A percentile compares a stretch with the other conserved stretches of the same genome.
phyloP scores from a whole-genome alignment of 2,797 vertebrate species.

The Liparis tanakae region DNA sequence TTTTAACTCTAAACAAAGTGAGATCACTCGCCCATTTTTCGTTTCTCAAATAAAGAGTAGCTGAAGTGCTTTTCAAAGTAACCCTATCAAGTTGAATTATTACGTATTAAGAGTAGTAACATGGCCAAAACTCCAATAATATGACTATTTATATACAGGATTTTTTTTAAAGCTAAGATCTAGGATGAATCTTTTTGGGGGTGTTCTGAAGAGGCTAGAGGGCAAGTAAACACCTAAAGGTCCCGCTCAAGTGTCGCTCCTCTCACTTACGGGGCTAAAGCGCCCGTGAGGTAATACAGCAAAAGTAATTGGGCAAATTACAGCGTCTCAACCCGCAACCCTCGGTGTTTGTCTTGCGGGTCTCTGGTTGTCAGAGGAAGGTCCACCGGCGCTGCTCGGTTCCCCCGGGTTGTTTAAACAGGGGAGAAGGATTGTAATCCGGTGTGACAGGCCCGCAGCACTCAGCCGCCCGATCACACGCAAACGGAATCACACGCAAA shows the following conservation, averaged over 20 bases:
- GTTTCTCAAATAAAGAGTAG: not conserved
- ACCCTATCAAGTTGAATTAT: not conserved
- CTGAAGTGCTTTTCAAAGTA: not conserved
- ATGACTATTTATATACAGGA: conserved; percentile 1
- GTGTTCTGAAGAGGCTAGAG: conserved; percentile 12
- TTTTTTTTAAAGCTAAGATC: conserved; percentile 11
- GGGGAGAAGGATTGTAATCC: conserved; percentile 69
- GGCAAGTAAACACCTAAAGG: conserved; percentile 6
- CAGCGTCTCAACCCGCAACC: conserved; percentile 32
- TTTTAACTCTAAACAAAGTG: not conserved
- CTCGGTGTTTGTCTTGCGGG: conserved; percentile 37
- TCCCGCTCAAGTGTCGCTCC: conserved; percentile 4
- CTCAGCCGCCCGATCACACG: conserved; percentile 33
- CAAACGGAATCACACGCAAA: conserved; percentile 21
- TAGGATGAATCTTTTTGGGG: conserved; percentile 6
- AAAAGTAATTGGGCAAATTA: conserved; percentile 59
- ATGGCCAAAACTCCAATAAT: not conserved
- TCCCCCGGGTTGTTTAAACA: conserved; percentile 75
- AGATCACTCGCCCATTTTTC: not conserved
- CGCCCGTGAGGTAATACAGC: conserved; percentile 54
- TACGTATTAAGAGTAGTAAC: too few relatives aligned
- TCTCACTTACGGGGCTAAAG: conserved; percentile 17
- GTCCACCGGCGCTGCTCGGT: conserved; percentile 52
- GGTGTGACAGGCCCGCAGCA: conserved; percentile 66
- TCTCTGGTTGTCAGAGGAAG: conserved; percentile 40